phyloP scores from a whole-genome alignment of 35 echinoderm and acorn worm species.

The Lytechinus variegatus region DNA sequence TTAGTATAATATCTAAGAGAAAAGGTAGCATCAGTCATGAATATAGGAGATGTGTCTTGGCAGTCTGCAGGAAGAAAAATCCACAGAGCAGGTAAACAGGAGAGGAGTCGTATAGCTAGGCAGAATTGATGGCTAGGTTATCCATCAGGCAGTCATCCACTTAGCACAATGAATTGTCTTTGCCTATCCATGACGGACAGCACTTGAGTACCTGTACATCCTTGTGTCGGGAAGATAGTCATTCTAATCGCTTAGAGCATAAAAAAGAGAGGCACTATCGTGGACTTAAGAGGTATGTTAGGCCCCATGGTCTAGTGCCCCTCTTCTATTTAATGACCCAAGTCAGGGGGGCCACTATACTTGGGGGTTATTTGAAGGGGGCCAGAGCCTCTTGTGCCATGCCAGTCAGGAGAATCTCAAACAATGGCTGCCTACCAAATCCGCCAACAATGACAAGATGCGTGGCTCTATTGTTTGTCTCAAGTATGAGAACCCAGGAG shows the following conservation, averaged over 20 bases:
- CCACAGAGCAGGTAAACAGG: background rate
- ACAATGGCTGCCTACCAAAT: slow-evolving; percentile 25
- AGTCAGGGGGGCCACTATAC: slow-evolving; percentile 29
- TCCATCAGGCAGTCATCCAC: background rate
- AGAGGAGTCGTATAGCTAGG: background rate
- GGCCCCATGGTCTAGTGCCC: slow-evolving; percentile 28
- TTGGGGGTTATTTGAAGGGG: slow-evolving; percentile 28
- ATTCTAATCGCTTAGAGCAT: background rate
- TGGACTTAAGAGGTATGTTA: background rate
- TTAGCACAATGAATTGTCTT: background rate
- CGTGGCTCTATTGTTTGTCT: slow-evolving; percentile 8
- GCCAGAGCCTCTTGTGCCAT: background rate
- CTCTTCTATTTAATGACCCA: slow-evolving; percentile 42
- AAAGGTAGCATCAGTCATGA: background rate
- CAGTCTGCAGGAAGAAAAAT: background rate
- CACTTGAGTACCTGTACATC: background rate
- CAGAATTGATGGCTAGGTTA: background rate
- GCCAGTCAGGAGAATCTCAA: slow-evolving; percentile 24
- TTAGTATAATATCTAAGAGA: background rate
- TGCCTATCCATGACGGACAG: background rate
- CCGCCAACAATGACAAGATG: slow-evolving; percentile 39
- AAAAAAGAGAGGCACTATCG: background rate
- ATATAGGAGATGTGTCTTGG: background rate
- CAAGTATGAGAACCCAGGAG: slow-evolving; percentile 29
- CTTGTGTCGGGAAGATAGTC: background rate